Evolutionary conservation across 2,888 invertebrate species (phyloP).

Genomic region (Parelbella ahira): DNA sequence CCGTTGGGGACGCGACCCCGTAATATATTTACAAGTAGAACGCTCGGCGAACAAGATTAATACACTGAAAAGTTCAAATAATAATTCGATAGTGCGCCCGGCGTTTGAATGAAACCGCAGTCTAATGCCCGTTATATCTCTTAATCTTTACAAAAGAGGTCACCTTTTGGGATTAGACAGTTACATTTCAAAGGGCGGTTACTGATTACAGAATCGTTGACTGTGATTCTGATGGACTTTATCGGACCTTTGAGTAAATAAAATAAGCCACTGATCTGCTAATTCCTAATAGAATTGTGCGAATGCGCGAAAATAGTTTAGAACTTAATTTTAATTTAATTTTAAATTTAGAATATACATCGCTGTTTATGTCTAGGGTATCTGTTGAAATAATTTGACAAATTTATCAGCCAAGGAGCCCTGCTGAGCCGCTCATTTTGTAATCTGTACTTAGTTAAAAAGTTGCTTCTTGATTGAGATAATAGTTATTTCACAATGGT

Average conservation of each 20-base stretch:
- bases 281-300: background rate
- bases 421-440: background rate
- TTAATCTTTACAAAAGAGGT: conserved; percentile 4
- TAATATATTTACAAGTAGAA: no score
- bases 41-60: no score
- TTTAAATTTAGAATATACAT: background rate
- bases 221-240: background rate
- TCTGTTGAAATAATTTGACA: no score
- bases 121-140: conserved; percentile 1
- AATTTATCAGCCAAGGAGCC: background rate
- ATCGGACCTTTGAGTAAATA: background rate
- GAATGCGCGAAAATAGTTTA: no score
- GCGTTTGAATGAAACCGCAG: conserved; percentile 7
- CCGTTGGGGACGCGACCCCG: no score
- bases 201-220: conserved; percentile 5
- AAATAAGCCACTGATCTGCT: background rate
- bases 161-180: conserved; percentile 9
- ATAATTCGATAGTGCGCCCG: conserved; percentile 3
- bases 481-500: background rate
- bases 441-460: conserved; percentile 3
- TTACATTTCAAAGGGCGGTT: conserved; percentile 6
- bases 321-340: no score
- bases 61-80: background rate
- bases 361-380: background rate
- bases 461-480: background rate